Percentiles rank a stretch among this genome's conserved stretches.
Evolutionary conservation across 2,113 vertebrate genomes (phyloP).

Genomic region (Prinia subflava): DNA sequence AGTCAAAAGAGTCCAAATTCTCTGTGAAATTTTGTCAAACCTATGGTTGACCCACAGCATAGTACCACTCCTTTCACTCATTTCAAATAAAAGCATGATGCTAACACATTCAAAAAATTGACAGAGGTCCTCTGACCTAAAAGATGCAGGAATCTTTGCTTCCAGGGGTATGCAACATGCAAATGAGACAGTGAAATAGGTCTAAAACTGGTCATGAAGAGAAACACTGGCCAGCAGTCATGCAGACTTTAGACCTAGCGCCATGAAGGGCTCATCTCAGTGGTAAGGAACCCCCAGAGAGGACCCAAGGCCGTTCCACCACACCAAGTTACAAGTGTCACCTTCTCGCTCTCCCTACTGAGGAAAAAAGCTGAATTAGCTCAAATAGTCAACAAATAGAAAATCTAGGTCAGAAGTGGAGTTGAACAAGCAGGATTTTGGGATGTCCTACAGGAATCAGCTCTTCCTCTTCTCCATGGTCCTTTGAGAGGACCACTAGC

Average conservation of each 20-base stretch:
- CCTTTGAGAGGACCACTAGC: neutral
- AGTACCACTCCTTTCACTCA: neutral
- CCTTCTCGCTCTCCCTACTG: neutral
- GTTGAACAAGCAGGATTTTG: neutral
- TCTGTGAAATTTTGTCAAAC: neutral
- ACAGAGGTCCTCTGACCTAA: neutral
- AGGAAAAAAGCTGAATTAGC: neutral
- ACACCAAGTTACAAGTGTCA: neutral
- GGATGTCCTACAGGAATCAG: neutral
- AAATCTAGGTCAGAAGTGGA: neutral
- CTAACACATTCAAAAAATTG: neutral
- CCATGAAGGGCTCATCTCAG: neutral
- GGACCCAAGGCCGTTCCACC: neutral
- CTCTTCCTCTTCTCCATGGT: neutral
- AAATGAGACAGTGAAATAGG: neutral
- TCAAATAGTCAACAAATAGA: neutral
- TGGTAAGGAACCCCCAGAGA: neutral
- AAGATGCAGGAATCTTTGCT: neutral
- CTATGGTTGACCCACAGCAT: neutral
- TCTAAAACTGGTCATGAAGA: neutral
- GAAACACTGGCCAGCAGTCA: neutral
- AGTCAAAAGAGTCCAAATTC: neutral
- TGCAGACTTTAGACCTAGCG: neutral
- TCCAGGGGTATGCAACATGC: neutral
- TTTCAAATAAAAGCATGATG: neutral